Percentiles rank a stretch among this genome's conserved stretches.
Evolutionary conservation across 2,113 vertebrate genomes (phyloP).

Genomic region (Tenrec ecaudatus): DNA sequence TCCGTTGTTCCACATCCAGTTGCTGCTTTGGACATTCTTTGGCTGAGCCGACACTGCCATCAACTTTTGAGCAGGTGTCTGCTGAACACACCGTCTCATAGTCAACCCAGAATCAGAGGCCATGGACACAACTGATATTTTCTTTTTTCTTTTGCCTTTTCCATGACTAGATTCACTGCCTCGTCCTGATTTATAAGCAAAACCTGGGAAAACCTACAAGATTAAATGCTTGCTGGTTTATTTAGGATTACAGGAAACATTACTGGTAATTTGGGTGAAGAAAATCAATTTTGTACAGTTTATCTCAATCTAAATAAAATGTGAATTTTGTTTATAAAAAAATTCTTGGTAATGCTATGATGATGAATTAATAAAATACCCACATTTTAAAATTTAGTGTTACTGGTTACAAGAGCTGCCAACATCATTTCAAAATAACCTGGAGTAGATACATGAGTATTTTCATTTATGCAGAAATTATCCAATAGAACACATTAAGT

Average conservation of each 20-base stretch:
- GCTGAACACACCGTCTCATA: no score
- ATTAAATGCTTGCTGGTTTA: conserved; percentile 78
- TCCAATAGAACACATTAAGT: no score
- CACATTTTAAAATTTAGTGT: conserved; percentile 27
- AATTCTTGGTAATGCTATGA: background rate
- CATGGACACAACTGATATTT: no score
- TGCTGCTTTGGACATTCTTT: conserved; percentile 83
- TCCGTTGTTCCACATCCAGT: conserved; percentile 25
- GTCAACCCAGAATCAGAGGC: no score
- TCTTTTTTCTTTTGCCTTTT: no score
- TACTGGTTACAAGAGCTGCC: conserved; percentile 14
- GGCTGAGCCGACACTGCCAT: conserved; percentile 71
- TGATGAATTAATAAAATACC: background rate
- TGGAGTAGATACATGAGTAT: background rate
- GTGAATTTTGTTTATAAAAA: conserved; percentile 89
- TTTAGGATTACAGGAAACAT: conserved; percentile 83
- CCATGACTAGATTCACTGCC: no score
- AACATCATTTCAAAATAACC: conserved; percentile 27
- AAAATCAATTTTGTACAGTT: conserved; percentile 88
- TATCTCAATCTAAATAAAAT: conserved; percentile 89
- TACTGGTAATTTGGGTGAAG: conserved; percentile 87
- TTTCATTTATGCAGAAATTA: no score
- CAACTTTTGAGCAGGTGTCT: conserved; percentile 65
- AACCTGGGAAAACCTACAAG: no score
- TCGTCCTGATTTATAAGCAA: no score